A percentile compares a stretch with the other conserved stretches of the same genome.
Conservation (phyloP, 2,113 vertebrate species). For the Ptychochromis oligacanthus region DNA sequence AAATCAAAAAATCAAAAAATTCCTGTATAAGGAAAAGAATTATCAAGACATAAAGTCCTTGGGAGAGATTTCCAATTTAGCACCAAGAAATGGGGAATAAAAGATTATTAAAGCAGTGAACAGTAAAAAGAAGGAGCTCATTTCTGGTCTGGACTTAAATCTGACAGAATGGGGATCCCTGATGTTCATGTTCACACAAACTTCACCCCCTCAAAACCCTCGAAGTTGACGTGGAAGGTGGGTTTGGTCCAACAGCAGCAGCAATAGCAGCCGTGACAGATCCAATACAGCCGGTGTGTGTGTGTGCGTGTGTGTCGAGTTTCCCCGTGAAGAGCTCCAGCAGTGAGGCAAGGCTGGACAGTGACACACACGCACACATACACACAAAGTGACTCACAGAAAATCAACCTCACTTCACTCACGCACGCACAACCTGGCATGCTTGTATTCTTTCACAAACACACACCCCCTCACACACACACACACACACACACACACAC, state of each 20-base stretch:
- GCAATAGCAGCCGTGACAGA: conserved; percentile 4
- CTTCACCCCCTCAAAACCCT: conserved; percentile 2
- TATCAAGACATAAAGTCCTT: background rate
- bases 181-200: conserved; percentile 12
- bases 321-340: conserved; percentile 45
- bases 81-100: background rate
- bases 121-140: background rate
- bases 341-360: conserved; percentile 23
- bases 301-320: conserved; percentile 14
- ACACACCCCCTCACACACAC: conserved; percentile 24
- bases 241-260: conserved; percentile 38
- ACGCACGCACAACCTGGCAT: conserved; percentile 37
- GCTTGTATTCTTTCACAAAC: conserved; percentile 35
- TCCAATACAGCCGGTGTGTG: conserved; percentile 1
- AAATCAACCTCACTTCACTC: conserved; percentile 34
- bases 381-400: conserved; percentile 33
- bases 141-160: conserved; percentile 2
- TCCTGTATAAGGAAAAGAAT: background rate
- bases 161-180: conserved; percentile 13
- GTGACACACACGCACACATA: conserved; percentile 17
- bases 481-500: conserved; percentile 22
- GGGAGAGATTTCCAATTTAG: conserved; percentile 1
- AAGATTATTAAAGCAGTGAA: background rate
- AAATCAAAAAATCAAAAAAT: no score
- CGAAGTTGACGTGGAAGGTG: conserved; percentile 41